Conservation (phyloP, 1,140 invertebrate genomes). For the Radopholus similis region DNA sequence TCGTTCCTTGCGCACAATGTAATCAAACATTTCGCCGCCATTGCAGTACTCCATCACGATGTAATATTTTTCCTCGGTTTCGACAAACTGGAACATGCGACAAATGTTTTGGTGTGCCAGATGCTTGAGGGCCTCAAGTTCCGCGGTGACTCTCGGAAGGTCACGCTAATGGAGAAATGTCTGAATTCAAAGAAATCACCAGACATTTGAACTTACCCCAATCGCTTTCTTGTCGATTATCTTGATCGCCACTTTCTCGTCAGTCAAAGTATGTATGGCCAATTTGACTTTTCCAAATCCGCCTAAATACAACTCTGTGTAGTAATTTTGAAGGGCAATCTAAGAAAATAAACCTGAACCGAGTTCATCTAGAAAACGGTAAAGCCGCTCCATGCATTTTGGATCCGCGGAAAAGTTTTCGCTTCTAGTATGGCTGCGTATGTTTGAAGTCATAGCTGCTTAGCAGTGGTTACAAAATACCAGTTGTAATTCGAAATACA, state of each 20-base stretch:
- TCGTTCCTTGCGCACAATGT: constrained; percentile 73
- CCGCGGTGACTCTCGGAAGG: constrained; percentile 72
- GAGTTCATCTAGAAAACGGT: constrained; percentile 30
- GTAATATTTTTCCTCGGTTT: constrained; percentile 71
- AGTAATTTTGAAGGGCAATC: neutral
- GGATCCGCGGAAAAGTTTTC: constrained; percentile 22
- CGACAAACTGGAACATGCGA: constrained; percentile 62
- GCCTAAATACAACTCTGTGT: constrained; percentile 20
- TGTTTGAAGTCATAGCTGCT: too few relatives aligned
- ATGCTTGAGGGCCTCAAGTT: constrained; percentile 76
- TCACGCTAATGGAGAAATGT: constrained; percentile 69
- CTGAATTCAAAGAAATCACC: constrained; percentile 27
- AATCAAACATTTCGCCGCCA: constrained; percentile 79
- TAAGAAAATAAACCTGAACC: constrained; percentile 6
- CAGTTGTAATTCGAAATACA: too few relatives aligned
- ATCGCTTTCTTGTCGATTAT: constrained; percentile 75
- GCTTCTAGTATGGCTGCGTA: too few relatives aligned
- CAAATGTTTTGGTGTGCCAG: constrained; percentile 78
- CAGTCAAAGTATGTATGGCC: constrained; percentile 73
- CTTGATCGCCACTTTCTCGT: constrained; percentile 79
- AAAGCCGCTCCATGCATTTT: constrained; percentile 20
- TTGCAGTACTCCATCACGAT: constrained; percentile 77
- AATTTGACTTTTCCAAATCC: constrained; percentile 74
- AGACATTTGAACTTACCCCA: constrained; percentile 66
- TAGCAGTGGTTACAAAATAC: too few relatives aligned